Conservation (phyloP, 2,888 invertebrate species). For the Dicyrtoma fusca region DNA sequence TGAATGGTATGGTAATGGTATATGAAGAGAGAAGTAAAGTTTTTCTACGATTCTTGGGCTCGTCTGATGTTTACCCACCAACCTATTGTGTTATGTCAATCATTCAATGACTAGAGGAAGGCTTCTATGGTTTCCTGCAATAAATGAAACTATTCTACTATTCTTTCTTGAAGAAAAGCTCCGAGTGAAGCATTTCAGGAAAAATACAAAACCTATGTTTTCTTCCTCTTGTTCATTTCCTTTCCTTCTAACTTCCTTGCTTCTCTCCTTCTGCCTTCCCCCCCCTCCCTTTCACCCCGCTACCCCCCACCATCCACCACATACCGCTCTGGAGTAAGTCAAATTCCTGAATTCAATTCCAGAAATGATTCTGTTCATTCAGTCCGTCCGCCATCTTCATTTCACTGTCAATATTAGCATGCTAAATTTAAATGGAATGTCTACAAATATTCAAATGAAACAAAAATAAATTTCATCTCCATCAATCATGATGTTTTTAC, state of each 20-base stretch:
- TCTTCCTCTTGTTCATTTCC: conserved; percentile 48
- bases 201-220: background rate
- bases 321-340: background rate
- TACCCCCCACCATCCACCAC: background rate
- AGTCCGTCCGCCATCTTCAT: no score
- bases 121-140: background rate
- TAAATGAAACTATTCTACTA: background rate
- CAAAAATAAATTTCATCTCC: no score
- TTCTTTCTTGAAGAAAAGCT: background rate
- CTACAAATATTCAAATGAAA: no score
- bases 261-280: conserved; percentile 5
- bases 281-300: background rate
- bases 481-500: no score
- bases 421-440: no score
- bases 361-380: no score
- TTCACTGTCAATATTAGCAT: no score
- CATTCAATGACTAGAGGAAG: conserved; percentile 13
- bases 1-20: background rate
- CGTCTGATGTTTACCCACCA: conserved; percentile 11
- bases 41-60: background rate
- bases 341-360: no score
- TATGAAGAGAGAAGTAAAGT: background rate
- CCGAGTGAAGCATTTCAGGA: conserved; percentile 4
- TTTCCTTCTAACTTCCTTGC: conserved; percentile 37
- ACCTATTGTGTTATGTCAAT: conserved; percentile 20